Evolutionary conservation across 2,888 invertebrate species (phyloP), one percentile per base, ranked within the genome.

Genomic region (Drosophila mimetica): DNA sequence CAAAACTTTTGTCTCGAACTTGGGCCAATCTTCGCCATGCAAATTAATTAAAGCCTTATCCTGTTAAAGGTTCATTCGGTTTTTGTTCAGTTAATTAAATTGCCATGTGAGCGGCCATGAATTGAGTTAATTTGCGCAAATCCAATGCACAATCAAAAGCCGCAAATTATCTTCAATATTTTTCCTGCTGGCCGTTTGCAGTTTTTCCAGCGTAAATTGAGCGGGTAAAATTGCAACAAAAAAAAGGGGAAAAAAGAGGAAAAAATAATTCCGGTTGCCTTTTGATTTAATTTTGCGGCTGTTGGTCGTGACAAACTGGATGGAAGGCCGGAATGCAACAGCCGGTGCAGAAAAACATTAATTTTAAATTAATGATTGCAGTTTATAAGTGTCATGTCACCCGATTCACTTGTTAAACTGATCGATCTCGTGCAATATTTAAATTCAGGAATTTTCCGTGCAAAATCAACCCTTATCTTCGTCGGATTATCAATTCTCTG

Each of bases 221-320:
- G 65, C 57, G 48, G 57, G 46, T 18, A 60, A 65, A 70, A 65
- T n/a, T 28, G 20, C 22, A 32, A 20, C 34, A 48, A 41, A 54
- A 28, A 70, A 34, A 32, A 34, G 7, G n/a, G 8, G 32, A 28
- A 70, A 34, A 32, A 34, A 7, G n/a, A 9, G 32, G 14, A 18
- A 18, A 61, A 54, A 64, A 72, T 59, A 65, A 54, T 46, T 44
- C 36, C 46, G 39, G 22, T 34, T 61, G 74, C 65, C 60, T 69
- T 86, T 86, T 86, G 84, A 86, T 84, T 86, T 75, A 76, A 84
- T 82, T 80, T 48, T 65, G 81, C 37, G 74, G 78, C 69, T 44
- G 39, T 50, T 36, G 76, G 78, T 64, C 51, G 42, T 50, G 65
- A 71, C 72, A 80, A 75, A 48, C 53, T 74, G 60, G 42, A 61